These are phyloP conservation scores for Chloroclysta siterata DNA, from an alignment of 2,888 invertebrate species.

Conservation along the genomic window DNA sequence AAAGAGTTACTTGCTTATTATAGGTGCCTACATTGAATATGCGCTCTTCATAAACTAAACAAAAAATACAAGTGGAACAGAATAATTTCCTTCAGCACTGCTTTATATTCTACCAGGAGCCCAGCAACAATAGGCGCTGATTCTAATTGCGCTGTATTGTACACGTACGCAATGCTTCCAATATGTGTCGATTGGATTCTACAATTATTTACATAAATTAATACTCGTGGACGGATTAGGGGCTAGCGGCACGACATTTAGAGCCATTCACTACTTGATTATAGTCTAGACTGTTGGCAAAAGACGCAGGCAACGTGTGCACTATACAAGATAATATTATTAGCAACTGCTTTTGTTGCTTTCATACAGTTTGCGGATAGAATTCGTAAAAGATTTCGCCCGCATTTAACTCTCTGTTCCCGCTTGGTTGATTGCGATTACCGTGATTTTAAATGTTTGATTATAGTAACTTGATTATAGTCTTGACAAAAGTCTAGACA, in stretches of 20 bases:
- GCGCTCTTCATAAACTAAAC: background rate
- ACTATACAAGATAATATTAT: too few species aligned
- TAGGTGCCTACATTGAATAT: too few species aligned
- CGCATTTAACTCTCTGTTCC: too few species aligned
- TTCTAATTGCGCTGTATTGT: constrained; percentile 69
- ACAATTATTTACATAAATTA: constrained; percentile 70
- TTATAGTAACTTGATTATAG: too few species aligned
- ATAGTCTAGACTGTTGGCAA: too few species aligned
- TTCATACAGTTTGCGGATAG: background rate
- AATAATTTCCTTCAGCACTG: constrained; percentile 16
- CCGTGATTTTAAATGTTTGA: too few species aligned
- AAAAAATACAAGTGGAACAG: constrained; percentile 3
- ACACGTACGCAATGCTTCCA: constrained; percentile 45
- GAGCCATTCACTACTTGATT: too few species aligned
- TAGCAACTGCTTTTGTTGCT: background rate
- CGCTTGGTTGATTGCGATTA: too few species aligned
- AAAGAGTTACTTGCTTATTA: too few species aligned
- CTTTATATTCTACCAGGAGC: constrained; percentile 31
- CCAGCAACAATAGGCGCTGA: constrained; percentile 60
- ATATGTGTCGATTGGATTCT: constrained; percentile 56
- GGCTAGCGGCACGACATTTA: too few species aligned
- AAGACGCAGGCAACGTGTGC: too few species aligned
- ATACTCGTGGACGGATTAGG: constrained; percentile 58
- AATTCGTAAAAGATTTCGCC: background rate
- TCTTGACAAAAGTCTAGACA: too few species aligned